These are phyloP conservation scores for Ornithoptera priamus DNA, from an alignment of 2,888 invertebrate species.

Conservation along the genomic window DNA sequence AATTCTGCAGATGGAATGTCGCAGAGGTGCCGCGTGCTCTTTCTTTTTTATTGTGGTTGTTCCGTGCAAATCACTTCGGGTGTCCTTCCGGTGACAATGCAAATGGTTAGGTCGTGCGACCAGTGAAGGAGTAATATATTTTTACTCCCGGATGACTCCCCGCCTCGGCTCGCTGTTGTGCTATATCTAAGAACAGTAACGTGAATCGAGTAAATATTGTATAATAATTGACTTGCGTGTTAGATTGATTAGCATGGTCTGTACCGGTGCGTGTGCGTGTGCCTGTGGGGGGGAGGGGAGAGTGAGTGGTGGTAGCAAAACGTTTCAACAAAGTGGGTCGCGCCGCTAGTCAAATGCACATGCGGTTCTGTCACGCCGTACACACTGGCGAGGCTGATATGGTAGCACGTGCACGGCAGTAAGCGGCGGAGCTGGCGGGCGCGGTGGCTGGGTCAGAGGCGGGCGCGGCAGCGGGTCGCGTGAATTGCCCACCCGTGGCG, in stretches of 20 bases:
- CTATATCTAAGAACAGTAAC: neutral
- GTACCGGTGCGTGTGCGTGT: too few relatives aligned
- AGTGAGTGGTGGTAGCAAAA: constrained; percentile 30
- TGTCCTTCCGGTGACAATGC: too few relatives aligned
- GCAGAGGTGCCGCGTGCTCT: too few relatives aligned
- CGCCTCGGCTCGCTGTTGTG: neutral
- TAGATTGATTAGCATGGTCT: too few relatives aligned
- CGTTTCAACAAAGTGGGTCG: constrained; percentile 32
- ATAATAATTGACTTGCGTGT: too few relatives aligned
- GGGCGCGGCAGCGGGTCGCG: neutral
- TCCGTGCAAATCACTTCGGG: too few relatives aligned
- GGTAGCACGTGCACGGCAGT: too few relatives aligned
- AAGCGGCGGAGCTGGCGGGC: neutral
- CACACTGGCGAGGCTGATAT: too few relatives aligned
- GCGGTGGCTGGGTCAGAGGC: neutral
- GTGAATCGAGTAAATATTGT: neutral
- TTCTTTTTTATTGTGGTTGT: too few relatives aligned
- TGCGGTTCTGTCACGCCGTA: constrained; percentile 30
- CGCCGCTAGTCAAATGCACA: constrained; percentile 44
- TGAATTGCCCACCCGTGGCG: too few relatives aligned
- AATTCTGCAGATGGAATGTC: too few relatives aligned
- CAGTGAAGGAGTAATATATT: neutral
- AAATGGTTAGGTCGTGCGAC: neutral
- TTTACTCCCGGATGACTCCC: neutral
- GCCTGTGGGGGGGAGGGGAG: too few relatives aligned